Percentiles rank a stretch among this genome's conserved stretches.
Conservation (phyloP, 2,888 invertebrate species). For the Tetranychus piercei region DNA sequence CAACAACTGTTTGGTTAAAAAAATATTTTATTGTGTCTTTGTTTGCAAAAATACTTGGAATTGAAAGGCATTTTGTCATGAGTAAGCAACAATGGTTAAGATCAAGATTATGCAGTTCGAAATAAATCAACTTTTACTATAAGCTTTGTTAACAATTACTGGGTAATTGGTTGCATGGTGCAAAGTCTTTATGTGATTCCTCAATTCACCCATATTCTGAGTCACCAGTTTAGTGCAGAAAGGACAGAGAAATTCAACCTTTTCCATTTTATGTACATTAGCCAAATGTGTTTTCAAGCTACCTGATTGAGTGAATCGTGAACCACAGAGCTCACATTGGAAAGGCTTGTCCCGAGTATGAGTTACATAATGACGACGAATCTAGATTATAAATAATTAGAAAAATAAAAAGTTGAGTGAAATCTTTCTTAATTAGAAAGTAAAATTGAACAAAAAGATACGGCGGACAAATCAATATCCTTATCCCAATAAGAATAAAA, state of each 20-base stretch:
- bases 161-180: neutral
- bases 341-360: constrained; percentile 12
- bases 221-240: constrained; percentile 5
- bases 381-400: neutral
- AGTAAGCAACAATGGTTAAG: neutral
- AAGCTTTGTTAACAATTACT: constrained; percentile 2
- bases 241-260: constrained; percentile 8
- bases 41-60: no score
- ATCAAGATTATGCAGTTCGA: neutral
- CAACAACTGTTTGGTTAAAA: no score
- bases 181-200: neutral
- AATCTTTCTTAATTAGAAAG: neutral
- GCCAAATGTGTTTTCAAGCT: constrained; percentile 10
- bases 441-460: neutral
- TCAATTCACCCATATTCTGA: constrained; percentile 7
- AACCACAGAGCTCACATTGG: constrained; percentile 6
- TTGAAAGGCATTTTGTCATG: neutral
- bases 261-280: constrained; percentile 1
- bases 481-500: neutral
- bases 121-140: neutral
- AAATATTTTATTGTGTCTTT: no score
- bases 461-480: neutral
- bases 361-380: constrained; percentile 2
- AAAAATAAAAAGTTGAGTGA: neutral
- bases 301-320: constrained; percentile 7